phyloP scores from a whole-genome alignment of 2,888 invertebrate genomes.

The Spilarctia lutea region DNA sequence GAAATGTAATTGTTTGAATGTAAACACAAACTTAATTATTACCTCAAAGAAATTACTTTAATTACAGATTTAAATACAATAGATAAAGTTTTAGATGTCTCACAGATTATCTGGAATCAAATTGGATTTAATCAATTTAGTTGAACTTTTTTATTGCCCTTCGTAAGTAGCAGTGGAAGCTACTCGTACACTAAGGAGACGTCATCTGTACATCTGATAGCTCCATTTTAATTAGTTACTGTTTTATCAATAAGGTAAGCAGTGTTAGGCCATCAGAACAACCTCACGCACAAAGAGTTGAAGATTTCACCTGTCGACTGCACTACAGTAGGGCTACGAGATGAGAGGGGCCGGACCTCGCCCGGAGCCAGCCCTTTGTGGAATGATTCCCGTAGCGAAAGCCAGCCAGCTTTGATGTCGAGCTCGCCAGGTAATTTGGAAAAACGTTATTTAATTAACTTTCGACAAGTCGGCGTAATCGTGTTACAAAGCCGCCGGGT shows the following conservation, averaged over 20 bases:
- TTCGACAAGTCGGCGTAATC: conserved; percentile 86
- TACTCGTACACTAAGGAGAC: neutral
- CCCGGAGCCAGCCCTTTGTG: conserved; percentile 82
- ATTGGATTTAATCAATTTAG: neutral
- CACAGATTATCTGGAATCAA: neutral
- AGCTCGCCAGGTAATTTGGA: conserved; percentile 83
- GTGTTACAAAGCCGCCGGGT: conserved; percentile 83
- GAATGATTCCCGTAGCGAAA: conserved; percentile 74
- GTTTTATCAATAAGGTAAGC: neutral
- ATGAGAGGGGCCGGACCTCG: conserved; percentile 73
- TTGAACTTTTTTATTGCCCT: no score
- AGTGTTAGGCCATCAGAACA: conserved; percentile 21
- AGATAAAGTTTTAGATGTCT: neutral
- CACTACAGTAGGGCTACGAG: conserved; percentile 62
- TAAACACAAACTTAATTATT: neutral
- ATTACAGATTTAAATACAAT: neutral
- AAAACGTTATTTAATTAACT: conserved; percentile 87
- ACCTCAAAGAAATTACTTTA: neutral
- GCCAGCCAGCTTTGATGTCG: conserved; percentile 79
- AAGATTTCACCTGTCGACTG: conserved; percentile 74
- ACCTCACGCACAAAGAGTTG: conserved; percentile 64
- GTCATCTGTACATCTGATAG: neutral
- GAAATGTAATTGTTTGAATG: neutral
- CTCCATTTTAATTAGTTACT: neutral
- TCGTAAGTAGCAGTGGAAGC: neutral